These are phyloP conservation scores for Hirtodrosophila alboralis DNA, from an alignment of 2,888 invertebrate genomes.

Conservation along the genomic window DNA sequence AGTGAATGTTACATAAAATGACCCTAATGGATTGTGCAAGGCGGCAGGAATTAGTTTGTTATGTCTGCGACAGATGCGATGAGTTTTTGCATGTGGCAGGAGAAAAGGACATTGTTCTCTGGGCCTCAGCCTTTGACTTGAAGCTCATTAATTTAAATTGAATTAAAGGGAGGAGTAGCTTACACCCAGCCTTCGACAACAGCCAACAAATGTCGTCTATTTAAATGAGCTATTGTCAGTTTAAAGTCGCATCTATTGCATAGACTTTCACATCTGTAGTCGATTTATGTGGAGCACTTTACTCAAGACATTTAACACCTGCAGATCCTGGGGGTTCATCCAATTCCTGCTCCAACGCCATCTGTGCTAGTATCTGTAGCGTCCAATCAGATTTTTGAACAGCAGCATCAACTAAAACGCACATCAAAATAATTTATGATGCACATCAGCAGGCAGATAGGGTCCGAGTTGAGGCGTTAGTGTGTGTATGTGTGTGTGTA, in stretches of 20 bases:
- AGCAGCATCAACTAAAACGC: conserved; percentile 64
- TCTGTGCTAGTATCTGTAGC: conserved; percentile 38
- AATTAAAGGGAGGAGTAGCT: conserved; percentile 33
- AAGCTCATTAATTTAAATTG: conserved; percentile 50
- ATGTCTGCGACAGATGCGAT: conserved; percentile 51
- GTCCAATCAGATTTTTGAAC: conserved; percentile 69
- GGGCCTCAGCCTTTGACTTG: conserved; percentile 41
- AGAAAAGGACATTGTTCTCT: conserved; percentile 25
- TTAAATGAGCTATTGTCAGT: conserved; percentile 72
- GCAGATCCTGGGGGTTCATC: conserved; percentile 44
- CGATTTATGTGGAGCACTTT: conserved; percentile 63
- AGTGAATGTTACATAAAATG: conserved; percentile 56
- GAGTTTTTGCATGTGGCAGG: background rate
- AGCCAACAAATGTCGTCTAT: conserved; percentile 52
- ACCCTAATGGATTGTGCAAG: conserved; percentile 72
- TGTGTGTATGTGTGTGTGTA: conserved; percentile 18
- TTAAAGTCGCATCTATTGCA: conserved; percentile 61
- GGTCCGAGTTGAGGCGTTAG: conserved; percentile 31
- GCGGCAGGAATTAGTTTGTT: conserved; percentile 59
- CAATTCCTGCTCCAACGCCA: too few relatives aligned
- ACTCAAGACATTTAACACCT: conserved; percentile 74
- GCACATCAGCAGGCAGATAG: conserved; percentile 60
- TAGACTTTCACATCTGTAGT: conserved; percentile 52
- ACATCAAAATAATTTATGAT: conserved; percentile 77
- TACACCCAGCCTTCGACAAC: background rate